Base-by-base conservation (phyloP, 2,888 invertebrate genomes). In the Notodonta dromedarius region DNA sequence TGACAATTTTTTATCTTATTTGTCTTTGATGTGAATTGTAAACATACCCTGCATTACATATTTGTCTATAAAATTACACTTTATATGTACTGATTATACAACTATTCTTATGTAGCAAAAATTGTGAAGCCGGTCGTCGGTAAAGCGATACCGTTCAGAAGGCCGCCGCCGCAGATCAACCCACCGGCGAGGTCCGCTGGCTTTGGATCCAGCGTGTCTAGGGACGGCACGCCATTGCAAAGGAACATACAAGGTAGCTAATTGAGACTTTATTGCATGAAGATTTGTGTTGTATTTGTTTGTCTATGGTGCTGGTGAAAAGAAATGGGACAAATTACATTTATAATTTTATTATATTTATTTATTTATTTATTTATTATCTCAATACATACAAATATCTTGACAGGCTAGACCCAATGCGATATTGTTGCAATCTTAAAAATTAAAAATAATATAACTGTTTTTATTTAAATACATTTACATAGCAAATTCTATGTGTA, bases 201-300 rank as follows among this genome's bases (percentile, higher is more conserved):
- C 11, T 92, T 93, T 79, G 93, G 92, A 0, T 92, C 92, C 66
- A 83, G 86, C 44, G 74, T 90, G 14, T 73, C 89, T 0, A 65
- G 91, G 0, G 89, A 90, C 68, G 89, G 89, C 8, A 86, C 83
- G 2, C 83, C 87, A 5, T 67, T 87, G 11, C 78, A 79, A 52
- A 80, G 80, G 57, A 87, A 82, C 48, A 67, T 78, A 1, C 91
- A 90, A 89, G 91, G 92, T 92, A 54, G 4, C 11, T 52, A 4
- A 50, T 50, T 50, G 5, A 24, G 4, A 32, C 52, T 32, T 35
- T 52, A 52, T 52, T 6, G 7, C 12, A 32, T 12, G 16, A 4
- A 2, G 12, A 52, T 52, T 13, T 6, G 12, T 39, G 12, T 8
- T 48, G 44, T 42, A 11, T 42, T 48, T 58, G 57, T 60, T 32